Percentiles rank a stretch among this genome's conserved stretches.
phyloP scores from a whole-genome alignment of 2,888 invertebrate species.

The Teinopalpus imperialis region DNA sequence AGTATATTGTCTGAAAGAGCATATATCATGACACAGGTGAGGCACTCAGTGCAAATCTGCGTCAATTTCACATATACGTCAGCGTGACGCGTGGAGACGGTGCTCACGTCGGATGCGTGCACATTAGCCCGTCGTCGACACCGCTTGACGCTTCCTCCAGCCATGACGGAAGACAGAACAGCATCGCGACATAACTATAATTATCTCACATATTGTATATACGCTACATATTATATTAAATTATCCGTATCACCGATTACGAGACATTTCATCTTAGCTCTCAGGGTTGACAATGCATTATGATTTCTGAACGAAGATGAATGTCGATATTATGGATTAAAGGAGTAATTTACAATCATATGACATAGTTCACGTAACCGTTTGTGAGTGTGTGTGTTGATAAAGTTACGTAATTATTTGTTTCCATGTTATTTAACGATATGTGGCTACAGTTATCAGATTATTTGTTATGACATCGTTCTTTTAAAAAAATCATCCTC shows the following conservation, averaged over 20 bases:
- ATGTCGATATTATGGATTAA: too few relatives aligned
- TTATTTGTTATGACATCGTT: too few relatives aligned
- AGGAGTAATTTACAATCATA: neutral
- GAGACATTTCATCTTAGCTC: too few relatives aligned
- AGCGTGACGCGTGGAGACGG: constrained; percentile 38
- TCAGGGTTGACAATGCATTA: too few relatives aligned
- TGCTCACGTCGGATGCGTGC: constrained; percentile 54
- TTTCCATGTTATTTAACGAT: too few relatives aligned
- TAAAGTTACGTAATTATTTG: too few relatives aligned
- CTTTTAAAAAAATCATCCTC: too few relatives aligned
- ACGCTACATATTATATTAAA: neutral
- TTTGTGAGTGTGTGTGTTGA: too few relatives aligned
- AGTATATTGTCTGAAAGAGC: neutral
- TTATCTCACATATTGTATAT: constrained; percentile 12
- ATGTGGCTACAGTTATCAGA: too few relatives aligned
- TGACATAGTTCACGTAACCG: neutral
- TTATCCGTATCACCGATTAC: too few relatives aligned
- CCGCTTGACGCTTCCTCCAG: constrained; percentile 55
- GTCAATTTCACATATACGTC: constrained; percentile 39
- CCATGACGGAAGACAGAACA: constrained; percentile 38
- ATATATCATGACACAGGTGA: constrained; percentile 3
- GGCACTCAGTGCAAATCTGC: constrained; percentile 5
- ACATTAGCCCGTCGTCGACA: constrained; percentile 56
- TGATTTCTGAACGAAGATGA: too few relatives aligned
- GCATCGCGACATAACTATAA: constrained; percentile 30